Base-by-base conservation (phyloP, 2,888 invertebrate species). In the Uropetala carovei region DNA sequence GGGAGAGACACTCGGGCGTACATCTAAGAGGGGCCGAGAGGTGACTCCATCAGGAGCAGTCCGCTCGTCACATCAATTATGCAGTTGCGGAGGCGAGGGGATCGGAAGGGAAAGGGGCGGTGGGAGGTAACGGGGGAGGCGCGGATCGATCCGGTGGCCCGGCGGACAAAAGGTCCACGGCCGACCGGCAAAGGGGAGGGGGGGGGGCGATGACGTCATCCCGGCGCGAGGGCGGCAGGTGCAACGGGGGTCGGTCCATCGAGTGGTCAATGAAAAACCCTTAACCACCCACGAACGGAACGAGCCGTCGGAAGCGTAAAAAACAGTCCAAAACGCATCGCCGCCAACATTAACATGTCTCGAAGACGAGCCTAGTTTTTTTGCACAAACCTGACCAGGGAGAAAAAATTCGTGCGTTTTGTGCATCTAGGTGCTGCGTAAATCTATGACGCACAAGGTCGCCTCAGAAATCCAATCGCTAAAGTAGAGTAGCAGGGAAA, bases 141-240 rank as follows among this genome's bases (percentile, higher is more conserved):
- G 27, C 75, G 75, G 75, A 75, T 75, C 75, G 75, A 75, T 75
- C 22, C 22, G 75, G 75, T 75, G 27, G 75, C 75, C 75, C 75
- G 27, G 75, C 75, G 75, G 75, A 75, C 75, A 75, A 75, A 75
- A 75, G 75, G 75, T 75, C 75, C 75, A 75, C 75, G 75, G 75
- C 75, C 75, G 75, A 75, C 75, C 75, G 75, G 75, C 75, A 43
- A 43, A 43, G 75, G 13, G 75, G 75, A 22, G 75, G 75, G 75
- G 13, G 75, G 75, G 75, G 75, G 75, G 27, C 27, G 27, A 75
- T 75, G 75, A 75, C 75, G 75, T 75, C 75, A 75, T 22, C 8
- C 43, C 1, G 43, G 43, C 43, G 43, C 43, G 75, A 27, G 75
- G 75, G 18, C 75, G 75, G 75, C 75, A 75, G 75, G 75, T 75